Conservation (phyloP, 2,113 vertebrate genomes). For the Prinia subflava region DNA sequence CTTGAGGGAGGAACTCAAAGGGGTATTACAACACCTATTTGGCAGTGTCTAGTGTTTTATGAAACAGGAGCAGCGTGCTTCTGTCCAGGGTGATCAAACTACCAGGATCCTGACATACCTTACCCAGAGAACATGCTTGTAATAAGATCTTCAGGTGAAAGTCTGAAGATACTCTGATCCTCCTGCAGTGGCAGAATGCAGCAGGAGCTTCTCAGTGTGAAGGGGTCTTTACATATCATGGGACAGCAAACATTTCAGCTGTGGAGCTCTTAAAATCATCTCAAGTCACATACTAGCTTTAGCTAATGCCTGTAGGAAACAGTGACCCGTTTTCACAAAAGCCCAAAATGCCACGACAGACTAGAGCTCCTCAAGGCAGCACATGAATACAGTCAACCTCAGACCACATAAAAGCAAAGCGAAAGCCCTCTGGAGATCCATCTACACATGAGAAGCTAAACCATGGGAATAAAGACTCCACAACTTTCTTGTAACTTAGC, state of each 20-base stretch:
- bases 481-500: not conserved
- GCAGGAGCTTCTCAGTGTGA: not conserved
- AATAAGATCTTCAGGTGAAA: not conserved
- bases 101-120: not conserved
- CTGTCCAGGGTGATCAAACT: not conserved
- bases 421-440: not conserved
- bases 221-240: not conserved
- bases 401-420: not conserved
- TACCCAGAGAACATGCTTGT: not conserved
- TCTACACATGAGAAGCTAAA: not conserved
- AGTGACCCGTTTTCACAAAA: not conserved
- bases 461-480: not conserved
- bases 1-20: not conserved
- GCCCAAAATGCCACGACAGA: not conserved
- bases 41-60: not conserved
- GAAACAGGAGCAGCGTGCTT: not conserved
- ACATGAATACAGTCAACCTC: not conserved
- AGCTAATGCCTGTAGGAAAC: not conserved
- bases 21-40: not conserved
- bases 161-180: not conserved
- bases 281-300: not conserved
- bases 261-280: not conserved
- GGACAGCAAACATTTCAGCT: not conserved
- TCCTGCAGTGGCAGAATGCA: not conserved
- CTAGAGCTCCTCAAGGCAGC: not conserved